Conservation (phyloP, 2,888 invertebrate species). For the Branchellion lobata region DNA sequence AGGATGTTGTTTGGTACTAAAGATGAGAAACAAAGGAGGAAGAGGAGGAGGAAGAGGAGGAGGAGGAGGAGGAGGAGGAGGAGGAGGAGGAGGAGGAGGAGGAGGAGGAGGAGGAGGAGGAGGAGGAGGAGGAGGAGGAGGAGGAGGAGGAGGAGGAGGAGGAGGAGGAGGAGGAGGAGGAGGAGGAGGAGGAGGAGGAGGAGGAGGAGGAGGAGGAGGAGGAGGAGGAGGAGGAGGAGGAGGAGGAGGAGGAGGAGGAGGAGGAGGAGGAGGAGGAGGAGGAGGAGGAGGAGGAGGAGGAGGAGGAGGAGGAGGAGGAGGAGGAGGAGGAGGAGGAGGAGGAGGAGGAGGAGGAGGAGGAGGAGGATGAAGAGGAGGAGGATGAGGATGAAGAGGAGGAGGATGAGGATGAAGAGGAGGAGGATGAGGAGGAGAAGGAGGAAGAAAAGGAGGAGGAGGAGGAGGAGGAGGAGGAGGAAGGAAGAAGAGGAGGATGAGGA, state of each 20-base stretch:
- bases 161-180: slow-evolving; percentile 58
- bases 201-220: slow-evolving; percentile 48
- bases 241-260: slow-evolving; percentile 56
- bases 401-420: too few relatives aligned
- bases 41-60: too few relatives aligned
- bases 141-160: slow-evolving; percentile 61
- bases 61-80: slow-evolving; percentile 54
- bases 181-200: slow-evolving; percentile 54
- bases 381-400: too few relatives aligned
- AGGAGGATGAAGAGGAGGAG: too few relatives aligned
- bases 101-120: slow-evolving; percentile 59
- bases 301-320: slow-evolving; percentile 60
- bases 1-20: too few relatives aligned
- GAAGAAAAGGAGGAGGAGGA: slow-evolving; percentile 60
- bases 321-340: slow-evolving; percentile 60
- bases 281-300: slow-evolving; percentile 61
- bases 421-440: too few relatives aligned
- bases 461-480: slow-evolving; percentile 60
- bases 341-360: slow-evolving; percentile 54
- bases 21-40: too few relatives aligned
- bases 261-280: slow-evolving; percentile 60
- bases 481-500: slow-evolving; percentile 60
- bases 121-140: slow-evolving; percentile 61
- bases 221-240: slow-evolving; percentile 51
- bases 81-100: slow-evolving; percentile 59